Base-by-base conservation (phyloP, 2,113 vertebrate species). In the Hippocampus guttulatus region DNA sequence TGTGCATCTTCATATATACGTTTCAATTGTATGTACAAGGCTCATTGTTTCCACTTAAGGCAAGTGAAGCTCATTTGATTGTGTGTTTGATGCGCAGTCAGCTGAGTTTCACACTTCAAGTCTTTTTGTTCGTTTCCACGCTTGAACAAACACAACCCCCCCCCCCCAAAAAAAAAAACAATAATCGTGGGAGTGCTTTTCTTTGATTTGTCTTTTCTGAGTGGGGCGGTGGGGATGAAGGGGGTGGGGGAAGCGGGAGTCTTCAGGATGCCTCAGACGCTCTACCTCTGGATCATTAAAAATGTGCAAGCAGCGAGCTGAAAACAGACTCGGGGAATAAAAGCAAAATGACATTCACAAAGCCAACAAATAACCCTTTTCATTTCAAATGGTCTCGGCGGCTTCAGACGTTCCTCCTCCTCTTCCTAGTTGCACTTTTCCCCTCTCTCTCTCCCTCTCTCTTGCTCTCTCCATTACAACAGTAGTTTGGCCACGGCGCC, bases 301-400 rank as follows among this genome's bases (percentile, higher is more conserved):
- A 77, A 82, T 85, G 84, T 89, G 87, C 84, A 89, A 90, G 86
- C 80, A 75, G 73, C 75, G 77, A 88, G 84, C 79, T 83, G 66
- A 71, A 68, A 83, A 80, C 69, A 77, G 55, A 83, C 69, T 73
- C 65, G 67, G 47, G 61, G 67, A 83, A 73, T 54, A 51, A 55
- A 55, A 55, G 52, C 52, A 77, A 81, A 78, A 80, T 40, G 64
- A 88, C 84, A 86, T 84, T 88, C 84, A 88, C 75, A 75, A 86
- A 65, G 64, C 67, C 80, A 69, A 86, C 54, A n/a, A 65, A 66
- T 63, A 66, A 81, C 73, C 66, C 73, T 76, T 85, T 81, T 12
- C 15, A 81, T 79, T 74, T 1, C 67, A 75, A 82, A 80, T 69
- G 54, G 43, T 63, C 57, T 61, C 62, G 33, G 79, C 64, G 38